Conservation (phyloP, 2,797 vertebrate species). For the Channallabes apus region DNA sequence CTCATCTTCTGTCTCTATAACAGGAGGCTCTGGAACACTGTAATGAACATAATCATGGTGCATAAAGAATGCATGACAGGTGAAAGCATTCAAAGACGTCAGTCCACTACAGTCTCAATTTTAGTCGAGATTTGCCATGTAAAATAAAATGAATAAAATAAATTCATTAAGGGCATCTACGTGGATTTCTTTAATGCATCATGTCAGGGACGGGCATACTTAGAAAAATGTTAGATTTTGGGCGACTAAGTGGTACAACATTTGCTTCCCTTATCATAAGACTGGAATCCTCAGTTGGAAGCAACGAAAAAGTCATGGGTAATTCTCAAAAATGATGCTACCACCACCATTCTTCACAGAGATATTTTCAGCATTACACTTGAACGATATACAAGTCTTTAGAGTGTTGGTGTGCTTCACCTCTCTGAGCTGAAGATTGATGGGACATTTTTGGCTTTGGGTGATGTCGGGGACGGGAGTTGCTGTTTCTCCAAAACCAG, state of each 20-base stretch:
- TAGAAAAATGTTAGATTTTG: not conserved
- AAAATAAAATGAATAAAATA: too few species aligned
- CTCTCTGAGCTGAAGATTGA: slow-evolving; percentile 74
- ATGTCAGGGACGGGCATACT: not conserved
- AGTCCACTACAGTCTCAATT: not conserved
- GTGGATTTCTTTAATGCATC: not conserved
- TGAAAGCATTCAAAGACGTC: too few species aligned
- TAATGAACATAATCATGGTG: not conserved
- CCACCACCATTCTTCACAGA: not conserved
- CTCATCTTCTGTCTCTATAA: slow-evolving; percentile 71
- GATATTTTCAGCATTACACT: not conserved
- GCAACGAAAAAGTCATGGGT: too few species aligned
- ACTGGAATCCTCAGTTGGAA: not conserved
- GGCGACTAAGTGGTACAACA: not conserved
- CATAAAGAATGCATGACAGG: not conserved
- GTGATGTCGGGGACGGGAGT: slow-evolving; percentile 80
- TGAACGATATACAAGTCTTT: not conserved
- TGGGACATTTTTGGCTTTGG: slow-evolving; percentile 73
- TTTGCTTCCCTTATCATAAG: not conserved
- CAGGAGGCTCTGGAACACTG: slow-evolving; percentile 44
- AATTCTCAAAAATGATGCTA: not conserved
- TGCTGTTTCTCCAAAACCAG: slow-evolving; percentile 86
- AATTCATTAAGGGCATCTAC: not conserved
- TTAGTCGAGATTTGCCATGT: not conserved
- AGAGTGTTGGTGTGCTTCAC: slow-evolving; percentile 54